phyloP scores from a whole-genome alignment of 2,888 invertebrate genomes.

The Plebejus anna region DNA sequence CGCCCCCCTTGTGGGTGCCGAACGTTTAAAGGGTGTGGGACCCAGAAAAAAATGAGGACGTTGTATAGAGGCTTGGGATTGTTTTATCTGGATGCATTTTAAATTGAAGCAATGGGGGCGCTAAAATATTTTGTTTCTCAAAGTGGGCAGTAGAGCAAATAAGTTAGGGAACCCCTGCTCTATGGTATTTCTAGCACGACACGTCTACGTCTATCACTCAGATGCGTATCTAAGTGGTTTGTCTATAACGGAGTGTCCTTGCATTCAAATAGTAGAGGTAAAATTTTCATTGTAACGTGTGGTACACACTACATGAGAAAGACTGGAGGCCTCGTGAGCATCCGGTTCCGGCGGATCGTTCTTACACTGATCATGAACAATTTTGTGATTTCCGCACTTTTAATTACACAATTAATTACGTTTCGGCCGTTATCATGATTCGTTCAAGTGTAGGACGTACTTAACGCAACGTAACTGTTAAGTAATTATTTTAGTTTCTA shows the following conservation, averaged over 20 bases:
- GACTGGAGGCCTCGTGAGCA: conserved; percentile 58
- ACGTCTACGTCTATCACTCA: not conserved
- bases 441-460: conserved; percentile 8
- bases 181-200: not conserved
- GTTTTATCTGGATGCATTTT: no score
- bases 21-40: no score
- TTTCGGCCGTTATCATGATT: conserved; percentile 15
- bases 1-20: no score
- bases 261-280: conserved; percentile 27
- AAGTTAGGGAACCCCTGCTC: no score
- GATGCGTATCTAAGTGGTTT: not conserved
- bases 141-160: no score
- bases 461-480: conserved; percentile 16
- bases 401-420: conserved; percentile 48
- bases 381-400: conserved; percentile 61
- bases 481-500: conserved; percentile 16
- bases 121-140: no score
- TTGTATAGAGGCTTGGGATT: no score
- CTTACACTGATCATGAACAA: conserved; percentile 63
- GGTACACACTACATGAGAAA: conserved; percentile 38
- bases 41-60: no score
- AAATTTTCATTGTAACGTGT: conserved; percentile 26
- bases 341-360: conserved; percentile 71
- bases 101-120: no score
- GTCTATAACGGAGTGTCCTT: conserved; percentile 13